phyloP scores from a whole-genome alignment of 2,113 vertebrate genomes.

The Vanacampus margaritifer region DNA sequence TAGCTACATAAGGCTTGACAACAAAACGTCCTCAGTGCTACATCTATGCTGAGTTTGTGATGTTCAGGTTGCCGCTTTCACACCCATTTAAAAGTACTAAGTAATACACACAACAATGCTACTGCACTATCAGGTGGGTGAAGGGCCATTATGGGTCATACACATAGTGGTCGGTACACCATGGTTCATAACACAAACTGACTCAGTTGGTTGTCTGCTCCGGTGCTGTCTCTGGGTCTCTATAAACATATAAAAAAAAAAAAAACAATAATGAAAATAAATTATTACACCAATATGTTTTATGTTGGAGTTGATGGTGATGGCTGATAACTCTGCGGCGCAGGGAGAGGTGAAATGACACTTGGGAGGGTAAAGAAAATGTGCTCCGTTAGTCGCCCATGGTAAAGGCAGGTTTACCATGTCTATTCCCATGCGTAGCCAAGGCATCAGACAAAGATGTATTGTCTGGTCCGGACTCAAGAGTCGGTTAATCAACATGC shows the following conservation, averaged over 20 bases:
- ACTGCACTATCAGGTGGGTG: constrained; percentile 71
- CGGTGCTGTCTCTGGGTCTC: constrained; percentile 71
- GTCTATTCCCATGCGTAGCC: constrained; percentile 64
- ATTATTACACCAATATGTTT: constrained; percentile 66
- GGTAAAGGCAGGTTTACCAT: constrained; percentile 70
- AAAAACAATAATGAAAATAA: constrained; percentile 58
- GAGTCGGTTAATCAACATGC: constrained; percentile 65
- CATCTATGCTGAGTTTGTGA: constrained; percentile 75
- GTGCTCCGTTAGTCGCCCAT: constrained; percentile 64
- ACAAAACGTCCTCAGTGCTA: constrained; percentile 73
- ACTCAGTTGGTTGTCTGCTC: constrained; percentile 75
- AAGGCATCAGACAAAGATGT: constrained; percentile 55
- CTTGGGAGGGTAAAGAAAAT: constrained; percentile 55
- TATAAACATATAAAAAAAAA: constrained; percentile 69
- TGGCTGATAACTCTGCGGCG: constrained; percentile 44
- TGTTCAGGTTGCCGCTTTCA: constrained; percentile 69
- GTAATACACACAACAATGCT: constrained; percentile 68
- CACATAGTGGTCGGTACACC: constrained; percentile 81
- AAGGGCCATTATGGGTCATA: constrained; percentile 74
- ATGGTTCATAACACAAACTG: constrained; percentile 81
- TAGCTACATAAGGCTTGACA: constrained; percentile 73
- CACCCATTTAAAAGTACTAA: constrained; percentile 65
- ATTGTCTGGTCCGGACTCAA: constrained; percentile 48
- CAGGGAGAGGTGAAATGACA: constrained; percentile 37
- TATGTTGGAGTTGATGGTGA: constrained; percentile 56